phyloP scores from a whole-genome alignment of 1,140 invertebrate genomes.

The Grapholita molesta region DNA sequence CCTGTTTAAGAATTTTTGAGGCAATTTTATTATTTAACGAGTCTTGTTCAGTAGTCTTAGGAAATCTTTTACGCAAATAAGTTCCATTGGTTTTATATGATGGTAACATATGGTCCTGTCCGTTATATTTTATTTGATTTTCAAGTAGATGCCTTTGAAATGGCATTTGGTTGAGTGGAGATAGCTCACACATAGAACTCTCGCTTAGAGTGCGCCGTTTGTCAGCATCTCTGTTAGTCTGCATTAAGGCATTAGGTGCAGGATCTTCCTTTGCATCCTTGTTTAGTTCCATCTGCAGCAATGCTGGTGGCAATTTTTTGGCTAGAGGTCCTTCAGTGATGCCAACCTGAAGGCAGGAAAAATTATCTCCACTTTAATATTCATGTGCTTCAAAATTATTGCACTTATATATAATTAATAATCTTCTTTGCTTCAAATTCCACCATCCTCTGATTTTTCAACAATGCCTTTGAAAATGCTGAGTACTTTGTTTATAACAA shows the following conservation, averaged over 20 bases:
- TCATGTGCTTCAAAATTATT: conserved; percentile 72
- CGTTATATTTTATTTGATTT: conserved; percentile 41
- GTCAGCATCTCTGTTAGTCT: conserved; percentile 40
- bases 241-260: conserved; percentile 34
- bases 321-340: conserved; percentile 74
- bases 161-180: conserved; percentile 44
- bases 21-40: conserved; percentile 56
- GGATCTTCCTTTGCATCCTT: conserved; percentile 53
- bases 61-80: conserved; percentile 47
- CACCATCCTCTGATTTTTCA: conserved; percentile 56
- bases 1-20: conserved; percentile 47
- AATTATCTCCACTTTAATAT: conserved; percentile 77
- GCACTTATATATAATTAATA: conserved; percentile 60
- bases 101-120: conserved; percentile 40
- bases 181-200: conserved; percentile 60
- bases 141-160: conserved; percentile 49
- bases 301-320: conserved; percentile 69
- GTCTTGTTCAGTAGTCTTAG: conserved; percentile 57
- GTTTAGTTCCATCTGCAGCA: conserved; percentile 62
- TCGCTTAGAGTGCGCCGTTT: conserved; percentile 64
- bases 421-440: conserved; percentile 72
- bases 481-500: not conserved
- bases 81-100: conserved; percentile 40
- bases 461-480: conserved; percentile 15
- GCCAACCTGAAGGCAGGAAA: conserved; percentile 77